A percentile compares a stretch with the other conserved stretches of the same genome.
phyloP scores from a whole-genome alignment of 1,140 invertebrate genomes.

The Sipha flava region DNA sequence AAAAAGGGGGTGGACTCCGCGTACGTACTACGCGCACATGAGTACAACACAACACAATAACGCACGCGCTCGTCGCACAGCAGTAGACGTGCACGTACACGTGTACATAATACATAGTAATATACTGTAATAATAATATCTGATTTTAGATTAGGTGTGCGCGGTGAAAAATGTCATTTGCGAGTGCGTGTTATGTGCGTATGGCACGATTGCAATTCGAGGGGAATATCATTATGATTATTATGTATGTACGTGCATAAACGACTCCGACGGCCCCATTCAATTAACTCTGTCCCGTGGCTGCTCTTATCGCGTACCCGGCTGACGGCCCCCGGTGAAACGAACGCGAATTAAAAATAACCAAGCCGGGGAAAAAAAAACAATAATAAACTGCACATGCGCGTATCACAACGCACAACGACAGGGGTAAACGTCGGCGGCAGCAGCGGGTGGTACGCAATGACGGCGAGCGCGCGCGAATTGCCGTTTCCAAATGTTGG shows the following conservation, averaged over 20 bases:
- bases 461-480: no score
- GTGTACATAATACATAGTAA: neutral
- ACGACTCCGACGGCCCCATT: no score
- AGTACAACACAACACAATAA: neutral
- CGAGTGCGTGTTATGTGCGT: neutral
- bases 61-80: neutral
- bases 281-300: neutral
- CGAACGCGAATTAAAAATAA: neutral
- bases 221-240: no score
- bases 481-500: no score
- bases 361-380: no score
- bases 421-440: no score
- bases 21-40: neutral
- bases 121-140: neutral
- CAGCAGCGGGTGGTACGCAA: no score
- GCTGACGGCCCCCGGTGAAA: neutral
- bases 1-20: neutral
- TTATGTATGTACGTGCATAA: no score
- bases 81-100: neutral
- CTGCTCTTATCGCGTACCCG: neutral
- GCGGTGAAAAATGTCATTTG: neutral
- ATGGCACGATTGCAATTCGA: no score
- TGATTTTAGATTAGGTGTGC: neutral
- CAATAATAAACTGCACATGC: no score
- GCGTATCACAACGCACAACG: no score